Conservation (phyloP, 2,113 vertebrate species). For the Morone chrysops region DNA sequence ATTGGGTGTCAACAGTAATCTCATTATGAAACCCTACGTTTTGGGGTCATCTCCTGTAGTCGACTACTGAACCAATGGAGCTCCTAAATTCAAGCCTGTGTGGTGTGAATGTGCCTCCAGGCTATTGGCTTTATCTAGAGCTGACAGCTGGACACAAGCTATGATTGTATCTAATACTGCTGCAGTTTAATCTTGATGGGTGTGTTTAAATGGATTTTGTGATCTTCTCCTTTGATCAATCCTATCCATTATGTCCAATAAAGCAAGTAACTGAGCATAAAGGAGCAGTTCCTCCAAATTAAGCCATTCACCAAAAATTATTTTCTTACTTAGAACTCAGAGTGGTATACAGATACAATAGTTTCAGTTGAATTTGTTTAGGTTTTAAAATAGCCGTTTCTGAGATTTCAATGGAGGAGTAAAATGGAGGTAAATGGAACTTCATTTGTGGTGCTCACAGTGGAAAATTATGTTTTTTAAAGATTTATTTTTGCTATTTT, state of each 20-base stretch:
- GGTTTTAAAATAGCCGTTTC: background rate
- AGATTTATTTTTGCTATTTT: too few relatives aligned
- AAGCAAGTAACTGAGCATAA: background rate
- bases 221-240: background rate
- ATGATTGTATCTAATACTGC: background rate
- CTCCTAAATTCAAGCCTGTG: background rate
- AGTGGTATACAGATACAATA: background rate
- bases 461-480: too few relatives aligned
- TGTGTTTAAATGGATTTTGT: background rate
- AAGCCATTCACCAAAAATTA: background rate
- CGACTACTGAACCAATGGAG: background rate
- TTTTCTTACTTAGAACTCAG: background rate
- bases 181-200: background rate
- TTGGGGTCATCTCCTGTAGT: conserved; percentile 14
- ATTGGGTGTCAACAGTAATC: conserved; percentile 9
- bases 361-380: background rate
- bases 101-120: conserved; percentile 4
- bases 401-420: background rate
- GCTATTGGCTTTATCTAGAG: conserved; percentile 5
- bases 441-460: background rate
- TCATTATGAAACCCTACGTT: conserved; percentile 9
- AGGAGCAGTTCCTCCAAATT: background rate
- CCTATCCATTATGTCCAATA: background rate
- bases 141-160: background rate
- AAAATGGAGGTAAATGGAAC: background rate